Percentiles rank a stretch among this genome's conserved stretches.
Conservation (phyloP, 35 echinoderm and acorn worm genomes). For the Strongylocentrotus purpuratus region DNA sequence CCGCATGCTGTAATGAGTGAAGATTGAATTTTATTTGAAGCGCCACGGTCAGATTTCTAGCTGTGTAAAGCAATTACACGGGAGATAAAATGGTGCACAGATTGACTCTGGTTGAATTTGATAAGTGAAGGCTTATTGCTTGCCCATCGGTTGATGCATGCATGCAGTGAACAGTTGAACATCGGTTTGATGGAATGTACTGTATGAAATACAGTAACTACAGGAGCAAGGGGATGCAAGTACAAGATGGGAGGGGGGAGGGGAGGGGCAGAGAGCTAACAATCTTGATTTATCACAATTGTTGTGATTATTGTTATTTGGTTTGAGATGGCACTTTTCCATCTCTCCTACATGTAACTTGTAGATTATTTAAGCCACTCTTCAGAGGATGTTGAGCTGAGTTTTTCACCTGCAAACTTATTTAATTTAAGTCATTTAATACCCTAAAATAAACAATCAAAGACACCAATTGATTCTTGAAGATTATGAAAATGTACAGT, state of each 20-base stretch:
- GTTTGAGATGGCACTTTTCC: too few species aligned
- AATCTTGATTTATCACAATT: too few species aligned
- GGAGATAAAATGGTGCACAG: neutral
- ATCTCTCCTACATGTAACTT: too few species aligned
- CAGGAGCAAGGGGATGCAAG: neutral
- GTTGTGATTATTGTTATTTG: too few species aligned
- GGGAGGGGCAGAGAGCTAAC: neutral
- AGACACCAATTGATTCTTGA: too few species aligned
- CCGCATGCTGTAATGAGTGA: neutral
- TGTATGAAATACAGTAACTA: neutral
- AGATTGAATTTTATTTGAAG: neutral
- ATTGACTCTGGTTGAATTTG: neutral
- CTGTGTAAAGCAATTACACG: neutral
- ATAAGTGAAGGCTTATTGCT: neutral
- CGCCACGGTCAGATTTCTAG: neutral
- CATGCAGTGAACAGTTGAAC: neutral
- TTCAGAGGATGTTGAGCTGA: too few species aligned
- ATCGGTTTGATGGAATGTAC: neutral
- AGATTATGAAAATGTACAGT: too few species aligned
- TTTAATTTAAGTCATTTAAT: too few species aligned
- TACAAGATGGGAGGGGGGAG: neutral
- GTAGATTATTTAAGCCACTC: too few species aligned
- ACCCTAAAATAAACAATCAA: too few species aligned
- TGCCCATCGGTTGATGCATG: neutral
- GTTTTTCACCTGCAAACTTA: too few species aligned